A percentile compares a stretch with the other conserved stretches of the same genome.
Conservation (phyloP, 2,888 invertebrate genomes). For the Eurytoma californica region DNA sequence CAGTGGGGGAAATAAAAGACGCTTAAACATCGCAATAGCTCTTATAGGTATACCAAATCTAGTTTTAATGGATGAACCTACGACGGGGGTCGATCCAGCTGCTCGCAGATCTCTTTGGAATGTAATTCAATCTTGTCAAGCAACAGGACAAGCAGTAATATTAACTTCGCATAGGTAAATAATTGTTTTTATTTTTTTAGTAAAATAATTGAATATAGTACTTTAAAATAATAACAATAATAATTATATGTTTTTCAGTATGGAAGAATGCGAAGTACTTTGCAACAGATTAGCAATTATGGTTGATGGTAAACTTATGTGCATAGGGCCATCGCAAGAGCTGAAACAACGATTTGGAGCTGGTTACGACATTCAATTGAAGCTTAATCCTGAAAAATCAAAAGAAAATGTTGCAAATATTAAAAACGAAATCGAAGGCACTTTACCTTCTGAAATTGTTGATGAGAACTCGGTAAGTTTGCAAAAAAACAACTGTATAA, state of each 20-base stretch:
- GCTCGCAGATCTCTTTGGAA: slow-evolving; percentile 81
- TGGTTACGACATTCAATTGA: slow-evolving; percentile 80
- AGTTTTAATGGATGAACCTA: slow-evolving; percentile 85
- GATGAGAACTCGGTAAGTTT: slow-evolving; percentile 81
- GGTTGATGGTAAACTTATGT: slow-evolving; percentile 83
- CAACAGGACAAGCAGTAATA: slow-evolving; percentile 78
- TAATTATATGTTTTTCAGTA: slow-evolving; percentile 75
- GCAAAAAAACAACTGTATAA: not conserved
- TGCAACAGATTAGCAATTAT: slow-evolving; percentile 87
- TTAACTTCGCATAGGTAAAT: slow-evolving; percentile 82
- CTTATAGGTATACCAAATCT: slow-evolving; percentile 82
- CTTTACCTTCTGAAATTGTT: slow-evolving; percentile 79
- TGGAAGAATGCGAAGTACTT: slow-evolving; percentile 91
- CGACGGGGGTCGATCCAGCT: slow-evolving; percentile 82
- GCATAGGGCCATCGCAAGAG: slow-evolving; percentile 83
- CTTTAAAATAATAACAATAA: not conserved
- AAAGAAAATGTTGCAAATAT: slow-evolving; percentile 70
- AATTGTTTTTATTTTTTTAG: not conserved
- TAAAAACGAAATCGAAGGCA: slow-evolving; percentile 76
- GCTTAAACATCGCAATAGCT: slow-evolving; percentile 85
- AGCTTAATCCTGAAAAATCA: slow-evolving; percentile 66
- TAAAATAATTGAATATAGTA: not conserved
- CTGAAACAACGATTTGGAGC: slow-evolving; percentile 83
- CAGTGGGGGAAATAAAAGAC: slow-evolving; percentile 87
- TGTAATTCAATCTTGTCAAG: slow-evolving; percentile 77